Conservation (phyloP, 2,113 vertebrate species). For the Onychostoma macrolepis region DNA sequence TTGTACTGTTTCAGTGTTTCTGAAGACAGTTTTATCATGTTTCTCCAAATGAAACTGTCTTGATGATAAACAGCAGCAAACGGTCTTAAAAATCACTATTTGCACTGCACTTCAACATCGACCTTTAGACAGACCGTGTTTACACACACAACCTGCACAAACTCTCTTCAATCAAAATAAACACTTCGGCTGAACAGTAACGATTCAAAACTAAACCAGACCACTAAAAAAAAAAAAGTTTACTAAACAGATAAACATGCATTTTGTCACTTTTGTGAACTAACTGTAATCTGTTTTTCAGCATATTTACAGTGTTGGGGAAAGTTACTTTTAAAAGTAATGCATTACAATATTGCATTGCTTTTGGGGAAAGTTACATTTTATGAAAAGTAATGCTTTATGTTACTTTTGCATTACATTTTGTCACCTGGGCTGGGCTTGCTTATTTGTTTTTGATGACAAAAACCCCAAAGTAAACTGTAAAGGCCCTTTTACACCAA, state of each 20-base stretch:
- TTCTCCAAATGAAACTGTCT: background rate
- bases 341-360: no score
- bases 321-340: no score
- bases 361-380: no score
- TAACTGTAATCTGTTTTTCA: background rate
- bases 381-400: no score
- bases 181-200: background rate
- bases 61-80: background rate
- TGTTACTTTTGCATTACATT: no score
- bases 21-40: background rate
- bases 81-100: background rate
- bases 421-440: no score
- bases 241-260: background rate
- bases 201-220: background rate
- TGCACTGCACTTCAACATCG: background rate
- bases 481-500: no score
- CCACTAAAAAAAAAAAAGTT: background rate
- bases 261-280: background rate
- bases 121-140: constrained; percentile 26
- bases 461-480: no score
- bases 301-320: no score
- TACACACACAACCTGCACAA: background rate
- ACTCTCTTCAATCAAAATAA: background rate
- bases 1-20: background rate
- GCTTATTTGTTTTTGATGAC: no score